phyloP scores from a whole-genome alignment of 2,113 vertebrate species.

The Petroica traversi region DNA sequence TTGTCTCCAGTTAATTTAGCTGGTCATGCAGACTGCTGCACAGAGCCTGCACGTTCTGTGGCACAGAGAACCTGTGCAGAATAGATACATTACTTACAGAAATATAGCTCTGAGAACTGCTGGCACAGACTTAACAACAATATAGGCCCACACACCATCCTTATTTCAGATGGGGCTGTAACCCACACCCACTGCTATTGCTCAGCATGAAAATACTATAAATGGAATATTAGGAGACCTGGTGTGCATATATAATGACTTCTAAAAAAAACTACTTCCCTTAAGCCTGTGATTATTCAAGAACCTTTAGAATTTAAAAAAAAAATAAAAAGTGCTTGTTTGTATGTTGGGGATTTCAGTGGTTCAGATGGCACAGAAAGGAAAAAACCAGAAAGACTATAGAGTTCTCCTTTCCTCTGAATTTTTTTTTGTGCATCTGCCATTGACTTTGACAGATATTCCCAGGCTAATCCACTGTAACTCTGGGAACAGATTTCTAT shows the following conservation, averaged over 20 bases:
- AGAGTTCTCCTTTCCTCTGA: background rate
- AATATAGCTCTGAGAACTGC: background rate
- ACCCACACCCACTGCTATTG: background rate
- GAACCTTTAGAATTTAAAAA: background rate
- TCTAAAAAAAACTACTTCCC: background rate
- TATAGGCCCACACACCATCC: background rate
- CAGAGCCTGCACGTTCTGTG: background rate
- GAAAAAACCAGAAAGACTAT: background rate
- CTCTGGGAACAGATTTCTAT: background rate
- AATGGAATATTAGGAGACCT: background rate
- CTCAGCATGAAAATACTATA: background rate
- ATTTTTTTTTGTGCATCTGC: background rate
- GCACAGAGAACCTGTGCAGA: background rate
- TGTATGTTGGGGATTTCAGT: background rate
- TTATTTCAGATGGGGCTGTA: background rate
- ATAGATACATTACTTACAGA: background rate
- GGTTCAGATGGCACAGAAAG: background rate
- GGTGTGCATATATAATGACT: background rate
- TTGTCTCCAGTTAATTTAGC: background rate
- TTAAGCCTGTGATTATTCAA: background rate
- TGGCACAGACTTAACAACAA: background rate
- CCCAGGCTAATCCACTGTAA: background rate
- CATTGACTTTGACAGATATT: background rate
- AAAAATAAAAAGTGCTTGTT: background rate
- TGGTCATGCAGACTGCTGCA: background rate